Percentiles rank a stretch among this genome's conserved stretches.
phyloP scores from a whole-genome alignment of 2,113 vertebrate genomes.

The Muscicapa adusta region DNA sequence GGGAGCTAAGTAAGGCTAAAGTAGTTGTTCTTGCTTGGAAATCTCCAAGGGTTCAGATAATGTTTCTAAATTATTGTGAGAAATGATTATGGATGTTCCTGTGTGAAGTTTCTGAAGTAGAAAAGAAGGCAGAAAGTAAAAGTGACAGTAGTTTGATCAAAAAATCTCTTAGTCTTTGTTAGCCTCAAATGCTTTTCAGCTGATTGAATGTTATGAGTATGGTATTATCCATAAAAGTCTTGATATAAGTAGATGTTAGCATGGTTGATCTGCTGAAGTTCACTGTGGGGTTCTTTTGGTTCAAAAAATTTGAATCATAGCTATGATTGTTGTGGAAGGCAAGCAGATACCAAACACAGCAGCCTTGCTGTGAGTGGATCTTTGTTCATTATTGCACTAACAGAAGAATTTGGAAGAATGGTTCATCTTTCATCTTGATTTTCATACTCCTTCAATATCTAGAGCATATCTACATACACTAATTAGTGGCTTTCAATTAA shows the following conservation, averaged over 20 bases:
- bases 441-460: neutral
- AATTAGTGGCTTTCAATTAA: neutral
- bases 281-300: neutral
- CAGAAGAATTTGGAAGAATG: neutral
- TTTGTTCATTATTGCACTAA: neutral
- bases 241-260: neutral
- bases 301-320: neutral
- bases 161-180: neutral
- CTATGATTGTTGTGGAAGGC: neutral
- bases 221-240: neutral
- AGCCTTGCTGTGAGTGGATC: neutral
- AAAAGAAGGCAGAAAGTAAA: neutral
- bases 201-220: neutral
- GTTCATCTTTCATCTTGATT: conserved; percentile 6
- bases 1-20: neutral
- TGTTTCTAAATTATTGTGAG: neutral
- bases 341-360: neutral
- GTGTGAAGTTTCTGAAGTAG: neutral
- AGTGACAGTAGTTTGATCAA: neutral
- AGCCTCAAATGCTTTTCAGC: neutral
- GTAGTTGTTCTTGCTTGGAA: neutral
- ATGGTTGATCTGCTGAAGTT: neutral
- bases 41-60: neutral
- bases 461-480: neutral
- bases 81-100: neutral